Base-by-base conservation (phyloP, 2,113 vertebrate genomes). In the Chloebia gouldiae region DNA sequence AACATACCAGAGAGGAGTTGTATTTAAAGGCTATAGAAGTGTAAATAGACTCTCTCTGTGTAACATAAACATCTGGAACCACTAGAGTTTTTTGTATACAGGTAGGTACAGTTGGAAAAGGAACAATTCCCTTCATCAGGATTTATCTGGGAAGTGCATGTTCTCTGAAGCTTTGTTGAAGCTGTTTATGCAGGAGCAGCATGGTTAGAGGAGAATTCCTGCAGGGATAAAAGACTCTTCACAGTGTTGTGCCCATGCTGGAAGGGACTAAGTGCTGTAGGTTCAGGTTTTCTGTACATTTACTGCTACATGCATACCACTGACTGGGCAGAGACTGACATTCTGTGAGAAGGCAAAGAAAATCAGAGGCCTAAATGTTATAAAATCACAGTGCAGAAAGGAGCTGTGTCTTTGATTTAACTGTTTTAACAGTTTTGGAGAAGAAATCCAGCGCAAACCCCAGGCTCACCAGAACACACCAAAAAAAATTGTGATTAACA, bases 21-120 rank as follows among this genome's bases (percentile, higher is more conserved):
- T 80, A 30, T 68, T 93, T 82, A 82, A 93, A 84, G 53, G 37
- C 53, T 18, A 82, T 71, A 75, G n/a, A 20, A 47, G 73, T 76
- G 50, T 73, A 84, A 80, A 63, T 22, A 89, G 50, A 42, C 21
- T 49, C 24, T 59, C 40, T 42, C 40, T 42, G 14, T 53, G 40
- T 71, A 37, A 64, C 68, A 31, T 24, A 42, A 93, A 78, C 69
- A 53, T 40, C 53, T 69, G 42, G 69, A 71, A 40, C 28, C 60
- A 68, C n/a, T 79, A 45, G 35, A 57, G 16, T 0, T 24, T 64
- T 65, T 68, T 75, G 28, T 35, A 35, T 24, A 28, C 10, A 23
- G 30, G 51, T 31, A 66, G 35, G 40, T 68, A 23, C 24, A 25
- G 7, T 24, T 40, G 69, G 54, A 61, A 88, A 51, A 88, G 92